Conservation (phyloP, 2,113 vertebrate species). For the Mystacornis crossleyi region DNA sequence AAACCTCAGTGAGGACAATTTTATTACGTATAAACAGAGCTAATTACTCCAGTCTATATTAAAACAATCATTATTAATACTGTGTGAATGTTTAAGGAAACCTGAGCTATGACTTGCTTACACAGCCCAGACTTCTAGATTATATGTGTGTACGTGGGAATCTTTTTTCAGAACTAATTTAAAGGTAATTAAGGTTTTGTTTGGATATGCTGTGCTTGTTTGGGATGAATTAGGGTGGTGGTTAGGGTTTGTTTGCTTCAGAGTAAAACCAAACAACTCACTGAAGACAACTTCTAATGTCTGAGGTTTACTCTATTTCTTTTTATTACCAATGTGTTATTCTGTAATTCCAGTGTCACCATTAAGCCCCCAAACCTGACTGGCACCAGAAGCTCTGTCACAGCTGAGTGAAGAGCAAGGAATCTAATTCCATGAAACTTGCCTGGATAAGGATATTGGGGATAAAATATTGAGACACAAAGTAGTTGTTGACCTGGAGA, state of each 20-base stretch:
- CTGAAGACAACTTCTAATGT: not conserved
- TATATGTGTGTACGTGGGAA: accelerated
- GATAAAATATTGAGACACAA: not conserved
- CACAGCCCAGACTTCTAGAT: not conserved
- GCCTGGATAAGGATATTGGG: not conserved
- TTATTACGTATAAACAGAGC: not conserved
- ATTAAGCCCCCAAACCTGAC: not conserved
- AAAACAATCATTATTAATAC: not conserved
- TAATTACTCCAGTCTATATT: not conserved
- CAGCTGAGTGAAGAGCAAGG: not conserved
- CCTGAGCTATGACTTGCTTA: not conserved
- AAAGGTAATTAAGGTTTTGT: not conserved
- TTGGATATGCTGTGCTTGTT: not conserved
- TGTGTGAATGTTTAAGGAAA: not conserved
- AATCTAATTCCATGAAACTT: not conserved
- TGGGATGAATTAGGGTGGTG: too few species aligned
- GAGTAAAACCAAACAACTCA: not conserved
- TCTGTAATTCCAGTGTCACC: not conserved
- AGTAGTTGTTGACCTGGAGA: not conserved
- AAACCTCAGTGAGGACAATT: not conserved
- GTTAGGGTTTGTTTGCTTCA: not conserved
- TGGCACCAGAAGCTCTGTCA: not conserved
- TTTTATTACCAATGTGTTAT: not conserved
- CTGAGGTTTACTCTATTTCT: not conserved
- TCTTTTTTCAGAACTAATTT: not conserved